Base-by-base conservation (phyloP, 2,797 vertebrate species). In the Microctenopoma lineatum region DNA sequence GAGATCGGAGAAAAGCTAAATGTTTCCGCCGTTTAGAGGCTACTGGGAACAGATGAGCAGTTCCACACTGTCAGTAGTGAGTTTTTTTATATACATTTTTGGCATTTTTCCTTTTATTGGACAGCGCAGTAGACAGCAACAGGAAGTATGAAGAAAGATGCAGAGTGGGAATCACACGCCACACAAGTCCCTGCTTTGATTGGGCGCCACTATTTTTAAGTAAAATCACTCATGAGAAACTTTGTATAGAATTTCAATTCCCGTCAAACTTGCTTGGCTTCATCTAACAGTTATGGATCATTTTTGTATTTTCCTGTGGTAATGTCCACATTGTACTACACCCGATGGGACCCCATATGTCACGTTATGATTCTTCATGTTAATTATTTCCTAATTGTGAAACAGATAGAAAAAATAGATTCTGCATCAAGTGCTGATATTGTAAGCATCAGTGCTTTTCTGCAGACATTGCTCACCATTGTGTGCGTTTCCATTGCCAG, bases 11-110 rank as follows among this genome's bases (percentile, higher is more conserved):
- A 56, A 77, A 58, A 82, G 79, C 66, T 82, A 89, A 92, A 86
- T 65, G 66, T 85, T 92, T 93, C 90, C 88, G 81, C 70, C 66
- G 60, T 89, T 90, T 83, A 85, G 79, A 69, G 60, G 64, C 70
- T 75, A 61, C 54, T 59, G 79, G 70, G 83, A 83, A 65, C 70
- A 77, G 77, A 85, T 84, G 67, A 87, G 53, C n/a, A 59, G 52
- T 80, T 60, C 65, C 67, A 58, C 68, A 47, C 41, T 63, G 77
- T 74, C 59, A 66, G 25, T 53, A 47, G 44, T 71, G 21, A 59
- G 14, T n/a, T 73, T 53, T 67, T 38, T 50, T 56, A 54, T 62
- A 57, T 65, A 66, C 70, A 85, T 86, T 79, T 79, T 79, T 80
- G 7, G 8, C 67, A 83, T 85, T 78, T 79, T 77, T 75, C 1